Conservation (phyloP, 2,113 vertebrate species). For the Procavia capensis region DNA sequence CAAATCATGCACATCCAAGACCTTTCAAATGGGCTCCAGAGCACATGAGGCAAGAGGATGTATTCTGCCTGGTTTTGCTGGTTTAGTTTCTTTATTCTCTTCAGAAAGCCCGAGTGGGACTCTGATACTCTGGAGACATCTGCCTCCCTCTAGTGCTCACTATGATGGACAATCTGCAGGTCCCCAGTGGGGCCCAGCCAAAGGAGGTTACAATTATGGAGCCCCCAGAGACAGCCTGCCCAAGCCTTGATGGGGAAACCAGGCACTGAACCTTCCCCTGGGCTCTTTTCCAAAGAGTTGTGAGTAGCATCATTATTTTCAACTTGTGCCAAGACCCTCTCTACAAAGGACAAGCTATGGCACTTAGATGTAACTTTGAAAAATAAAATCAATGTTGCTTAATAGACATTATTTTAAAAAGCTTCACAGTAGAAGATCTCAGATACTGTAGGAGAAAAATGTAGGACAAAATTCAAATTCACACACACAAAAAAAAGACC, state of each 20-base stretch:
- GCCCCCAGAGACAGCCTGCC: slow-evolving; percentile 20
- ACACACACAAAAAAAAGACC: too few relatives aligned
- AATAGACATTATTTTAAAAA: slow-evolving; percentile 82
- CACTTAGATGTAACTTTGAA: slow-evolving; percentile 59
- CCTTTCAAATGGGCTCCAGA: neutral
- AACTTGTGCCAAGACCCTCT: slow-evolving; percentile 30
- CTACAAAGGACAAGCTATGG: slow-evolving; percentile 71
- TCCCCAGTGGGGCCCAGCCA: too few relatives aligned
- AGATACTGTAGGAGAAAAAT: too few relatives aligned
- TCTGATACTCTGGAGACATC: neutral
- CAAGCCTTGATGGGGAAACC: slow-evolving; percentile 58
- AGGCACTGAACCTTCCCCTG: slow-evolving; percentile 19
- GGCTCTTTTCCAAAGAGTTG: neutral
- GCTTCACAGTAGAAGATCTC: too few relatives aligned
- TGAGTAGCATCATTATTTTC: slow-evolving; percentile 57
- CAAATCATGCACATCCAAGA: neutral
- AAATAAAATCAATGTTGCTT: slow-evolving; percentile 78
- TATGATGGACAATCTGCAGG: neutral
- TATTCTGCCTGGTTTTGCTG: neutral
- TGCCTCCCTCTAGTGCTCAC: neutral
- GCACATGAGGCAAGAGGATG: neutral
- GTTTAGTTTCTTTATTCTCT: neutral
- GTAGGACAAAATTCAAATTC: too few relatives aligned
- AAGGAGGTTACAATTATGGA: slow-evolving; percentile 44
- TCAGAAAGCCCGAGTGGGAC: neutral